phyloP scores from a whole-genome alignment of 2,113 vertebrate genomes.

The Lethenteron camtschaticum region DNA sequence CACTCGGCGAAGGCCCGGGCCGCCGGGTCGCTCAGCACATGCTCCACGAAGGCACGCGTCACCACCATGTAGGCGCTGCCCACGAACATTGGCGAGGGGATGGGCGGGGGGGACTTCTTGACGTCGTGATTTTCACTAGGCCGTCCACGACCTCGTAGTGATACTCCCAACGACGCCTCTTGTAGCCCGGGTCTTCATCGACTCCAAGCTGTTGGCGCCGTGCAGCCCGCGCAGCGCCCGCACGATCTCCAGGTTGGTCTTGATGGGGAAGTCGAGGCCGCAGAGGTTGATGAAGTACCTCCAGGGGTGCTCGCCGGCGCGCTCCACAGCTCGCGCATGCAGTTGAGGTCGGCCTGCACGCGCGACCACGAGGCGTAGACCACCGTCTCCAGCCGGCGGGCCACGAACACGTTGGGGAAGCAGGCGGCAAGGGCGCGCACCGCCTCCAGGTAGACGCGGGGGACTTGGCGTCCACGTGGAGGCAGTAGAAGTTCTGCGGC shows the following conservation, averaged over 20 bases:
- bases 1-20: constrained; percentile 1
- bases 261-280: constrained; percentile 67
- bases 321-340: constrained; percentile 52
- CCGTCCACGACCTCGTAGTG: not conserved
- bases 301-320: constrained; percentile 25
- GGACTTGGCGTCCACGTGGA: constrained; percentile 49
- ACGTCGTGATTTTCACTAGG: not conserved
- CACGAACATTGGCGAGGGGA: not conserved
- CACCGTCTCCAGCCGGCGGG: constrained; percentile 35
- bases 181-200: not conserved
- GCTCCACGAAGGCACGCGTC: constrained; percentile 4
- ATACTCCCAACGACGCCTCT: constrained; percentile 2
- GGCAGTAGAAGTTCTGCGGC: constrained; percentile 69
- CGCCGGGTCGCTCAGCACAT: constrained; percentile 2
- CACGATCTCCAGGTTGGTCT: constrained; percentile 60
- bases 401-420: constrained; percentile 56
- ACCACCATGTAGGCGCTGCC: constrained; percentile 7
- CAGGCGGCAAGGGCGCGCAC: constrained; percentile 37
- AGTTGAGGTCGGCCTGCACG: constrained; percentile 74
- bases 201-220: constrained; percentile 24
- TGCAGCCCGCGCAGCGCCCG: not conserved
- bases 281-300: constrained; percentile 67
- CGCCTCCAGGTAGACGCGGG: constrained; percentile 24
- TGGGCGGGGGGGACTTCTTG: not conserved
- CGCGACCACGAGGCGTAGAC: constrained; percentile 61